Evolutionary conservation across 2,888 invertebrate species (phyloP), one percentile per base, ranked within the genome.

Genomic region (Ypsolopha sequella): DNA sequence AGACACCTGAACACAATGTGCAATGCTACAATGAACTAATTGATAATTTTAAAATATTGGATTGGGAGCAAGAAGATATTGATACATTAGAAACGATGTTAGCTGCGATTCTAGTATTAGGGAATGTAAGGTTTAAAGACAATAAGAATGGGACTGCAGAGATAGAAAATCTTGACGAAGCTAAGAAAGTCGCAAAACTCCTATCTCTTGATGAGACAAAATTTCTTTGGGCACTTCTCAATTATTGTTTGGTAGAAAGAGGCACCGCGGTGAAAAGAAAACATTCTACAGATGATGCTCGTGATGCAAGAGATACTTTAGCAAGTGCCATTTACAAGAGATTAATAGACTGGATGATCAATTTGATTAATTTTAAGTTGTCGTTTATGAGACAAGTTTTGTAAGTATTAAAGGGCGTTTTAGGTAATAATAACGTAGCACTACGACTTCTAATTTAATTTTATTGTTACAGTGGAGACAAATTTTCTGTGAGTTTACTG

Each of bases 281-380:
- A 71, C 94, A 95, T 73, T 92, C 91, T 4, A 89, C 91, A 10
- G 91, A 92, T 54, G 96, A 97, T 73, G 95, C 96, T 0, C 87
- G 92, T 53, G 93, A 94, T 71, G 93, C 95, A 0, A 88, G 96
- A 52, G 95, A 97, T 74, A 94, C 94, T 7, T 88, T 97, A 55
- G 94, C 96, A 6, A 93, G 94, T 66, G 93, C 94, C 9, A 78
- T 96, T 34, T 98, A 97, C 70, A 91, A 91, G 48, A 89, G 97
- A 57, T 73, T 97, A 36, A 92, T 97, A 56, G 96, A 97, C 78
- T 97, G 96, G 92, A 89, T 97, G 64, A 91, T 97, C 48, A 95
- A 94, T 70, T 88, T 91, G 54, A 92, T 97, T 54, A 97, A 97
- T 73, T 89, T 91, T 54, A 95, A 95, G 64, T 88, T 98, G 58